Evolutionary conservation across 2,797 vertebrate genomes (phyloP).

Genomic region (Anguilla pacifica): DNA sequence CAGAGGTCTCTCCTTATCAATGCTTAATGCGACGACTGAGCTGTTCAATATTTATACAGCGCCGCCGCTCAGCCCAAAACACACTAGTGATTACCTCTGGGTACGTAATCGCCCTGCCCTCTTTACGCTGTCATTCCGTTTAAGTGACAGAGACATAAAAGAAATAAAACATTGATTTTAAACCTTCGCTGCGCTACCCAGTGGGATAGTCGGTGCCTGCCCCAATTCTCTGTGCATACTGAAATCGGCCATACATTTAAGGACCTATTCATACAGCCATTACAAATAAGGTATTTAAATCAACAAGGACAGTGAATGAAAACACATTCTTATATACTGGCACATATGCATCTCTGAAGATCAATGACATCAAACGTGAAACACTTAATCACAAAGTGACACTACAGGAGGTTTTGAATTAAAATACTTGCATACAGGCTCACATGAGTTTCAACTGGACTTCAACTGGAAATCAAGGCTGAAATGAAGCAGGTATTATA

Average conservation of each 20-base stretch:
- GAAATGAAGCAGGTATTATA: background rate
- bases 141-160: slow-evolving; percentile 4
- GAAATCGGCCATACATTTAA: background rate
- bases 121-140: slow-evolving; percentile 29
- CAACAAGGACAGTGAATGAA: background rate
- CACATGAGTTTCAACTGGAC: background rate
- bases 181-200: background rate
- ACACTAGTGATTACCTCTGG: slow-evolving; percentile 22
- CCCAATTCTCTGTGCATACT: slow-evolving; percentile 13
- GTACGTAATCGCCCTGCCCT: background rate
- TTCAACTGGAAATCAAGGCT: background rate
- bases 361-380: background rate
- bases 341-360: background rate
- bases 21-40: background rate
- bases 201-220: background rate
- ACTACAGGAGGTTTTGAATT: background rate
- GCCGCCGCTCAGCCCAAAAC: background rate
- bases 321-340: background rate
- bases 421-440: background rate
- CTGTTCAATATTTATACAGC: slow-evolving; percentile 25
- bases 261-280: background rate
- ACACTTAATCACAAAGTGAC: background rate
- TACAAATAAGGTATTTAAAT: background rate
- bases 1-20: slow-evolving; percentile 28
- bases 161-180: slow-evolving; percentile 4